These are phyloP conservation scores for Myiotriccus ornatus DNA, from an alignment of 2,797 vertebrate species.

Conservation along the genomic window DNA sequence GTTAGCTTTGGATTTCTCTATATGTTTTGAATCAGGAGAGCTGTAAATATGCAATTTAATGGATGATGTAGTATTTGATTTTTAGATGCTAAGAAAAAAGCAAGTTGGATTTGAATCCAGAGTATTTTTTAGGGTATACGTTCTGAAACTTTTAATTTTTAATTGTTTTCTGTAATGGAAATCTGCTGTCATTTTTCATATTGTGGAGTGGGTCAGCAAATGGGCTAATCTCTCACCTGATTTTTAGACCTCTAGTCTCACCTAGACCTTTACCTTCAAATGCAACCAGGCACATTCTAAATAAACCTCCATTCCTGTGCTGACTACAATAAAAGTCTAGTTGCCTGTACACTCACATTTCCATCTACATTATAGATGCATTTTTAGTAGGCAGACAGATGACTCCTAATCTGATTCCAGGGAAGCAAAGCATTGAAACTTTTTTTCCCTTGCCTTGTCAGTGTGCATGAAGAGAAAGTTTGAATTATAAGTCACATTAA, in stretches of 20 bases:
- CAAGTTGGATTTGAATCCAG: not conserved
- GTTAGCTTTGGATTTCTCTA: not conserved
- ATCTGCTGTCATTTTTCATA: not conserved
- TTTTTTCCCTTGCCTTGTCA: not conserved
- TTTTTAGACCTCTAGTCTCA: not conserved
- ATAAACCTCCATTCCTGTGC: not conserved
- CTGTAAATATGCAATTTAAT: not conserved
- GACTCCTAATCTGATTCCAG: not conserved
- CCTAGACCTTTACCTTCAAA: not conserved
- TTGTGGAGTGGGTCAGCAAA: not conserved
- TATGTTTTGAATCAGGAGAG: not conserved
- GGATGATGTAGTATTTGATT: not conserved
- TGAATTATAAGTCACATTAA: not conserved
- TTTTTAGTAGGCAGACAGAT: not conserved
- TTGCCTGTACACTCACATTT: not conserved
- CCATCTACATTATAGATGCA: not conserved
- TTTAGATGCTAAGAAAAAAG: not conserved
- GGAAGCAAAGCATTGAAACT: not conserved
- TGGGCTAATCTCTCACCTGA: not conserved
- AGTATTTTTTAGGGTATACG: not conserved
- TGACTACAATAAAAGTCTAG: not conserved
- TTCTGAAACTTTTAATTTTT: not conserved
- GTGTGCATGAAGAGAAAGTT: not conserved
- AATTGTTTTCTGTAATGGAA: not conserved
- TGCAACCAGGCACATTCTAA: not conserved